Conservation (phyloP, 2,113 vertebrate genomes). For the Burhinus bistriatus region DNA sequence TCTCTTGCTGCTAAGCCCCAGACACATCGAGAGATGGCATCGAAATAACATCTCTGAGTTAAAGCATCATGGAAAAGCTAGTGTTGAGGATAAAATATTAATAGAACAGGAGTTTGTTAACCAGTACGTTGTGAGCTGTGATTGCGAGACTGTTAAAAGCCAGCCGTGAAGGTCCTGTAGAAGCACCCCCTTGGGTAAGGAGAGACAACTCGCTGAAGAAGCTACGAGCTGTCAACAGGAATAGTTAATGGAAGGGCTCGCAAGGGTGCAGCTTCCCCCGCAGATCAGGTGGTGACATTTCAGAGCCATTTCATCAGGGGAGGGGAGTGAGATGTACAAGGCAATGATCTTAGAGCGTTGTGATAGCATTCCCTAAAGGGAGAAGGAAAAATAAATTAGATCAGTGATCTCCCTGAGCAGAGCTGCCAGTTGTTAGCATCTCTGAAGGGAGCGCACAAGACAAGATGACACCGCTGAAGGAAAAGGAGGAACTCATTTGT, state of each 20-base stretch:
- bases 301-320: conserved; percentile 41
- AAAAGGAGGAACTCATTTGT: conserved; percentile 10
- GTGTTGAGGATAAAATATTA: background rate
- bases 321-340: conserved; percentile 33
- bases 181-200: conserved; percentile 4
- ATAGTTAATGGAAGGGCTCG: conserved; percentile 27
- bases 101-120: conserved; percentile 9
- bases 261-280: background rate
- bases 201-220: background rate
- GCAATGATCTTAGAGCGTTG: conserved; percentile 51
- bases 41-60: background rate
- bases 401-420: conserved; percentile 48
- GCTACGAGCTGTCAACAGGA: conserved; percentile 14
- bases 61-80: background rate
- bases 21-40: background rate
- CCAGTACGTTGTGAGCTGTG: background rate
- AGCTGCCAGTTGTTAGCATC: conserved; percentile 55
- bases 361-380: conserved; percentile 58
- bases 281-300: conserved; percentile 42
- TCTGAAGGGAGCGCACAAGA: background rate
- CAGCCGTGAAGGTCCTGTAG: background rate
- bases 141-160: conserved; percentile 23
- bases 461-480: background rate
- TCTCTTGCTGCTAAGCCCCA: background rate
- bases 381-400: conserved; percentile 60